Evolutionary conservation across 2,797 vertebrate genomes (phyloP), one percentile per base, ranked within the genome.

Genomic region (Cottoperca gobio): DNA sequence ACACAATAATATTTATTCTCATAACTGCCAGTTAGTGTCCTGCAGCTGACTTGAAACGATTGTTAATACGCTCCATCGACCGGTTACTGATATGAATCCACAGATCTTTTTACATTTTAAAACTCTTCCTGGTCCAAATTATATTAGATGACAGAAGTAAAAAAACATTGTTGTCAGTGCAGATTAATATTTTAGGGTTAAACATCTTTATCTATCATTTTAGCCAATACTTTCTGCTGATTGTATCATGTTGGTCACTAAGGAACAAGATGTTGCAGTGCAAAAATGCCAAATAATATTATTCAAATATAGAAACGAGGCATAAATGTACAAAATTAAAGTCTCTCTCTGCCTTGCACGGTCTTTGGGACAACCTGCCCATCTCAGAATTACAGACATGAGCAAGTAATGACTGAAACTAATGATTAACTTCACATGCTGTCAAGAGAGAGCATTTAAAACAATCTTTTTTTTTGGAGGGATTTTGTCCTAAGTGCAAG

Each of bases 51-150:
- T 58, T 50, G 2, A 39, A 8, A 67, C 14, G 33, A 73, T 37
- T 13, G 57, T 31, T 66, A 24, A 76, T 68, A 42, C 37, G n/a
- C 35, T 62, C 71, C 65, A 50, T 21, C 53, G 49, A 3, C 19
- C 13, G 10, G 23, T 72, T 10, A 46, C 23, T 6, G 59, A 58
- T 17, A 35, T 26, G 19, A 13, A 24, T 65, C 54, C 35, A 11
- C 42, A 62, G 31, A 45, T 19, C 49, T 31, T 53, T 46, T 28
- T 48, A 49, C 17, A 13, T 55, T 53, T 54, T n/a, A 53, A 49
- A 68, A 59, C 33, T 61, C 28, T 16, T 13, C n/a, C n/a, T 8
- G 26, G 1, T 0, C 23, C 1, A 3, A 63, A 46, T 52, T n/a
- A 28, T 50, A 48, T 42, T 3, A 8, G 39, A 58, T 45, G 21